Evolutionary conservation across 2,888 invertebrate genomes (phyloP), one percentile per base, ranked within the genome.

Genomic region (Ditylenchus weischeri): DNA sequence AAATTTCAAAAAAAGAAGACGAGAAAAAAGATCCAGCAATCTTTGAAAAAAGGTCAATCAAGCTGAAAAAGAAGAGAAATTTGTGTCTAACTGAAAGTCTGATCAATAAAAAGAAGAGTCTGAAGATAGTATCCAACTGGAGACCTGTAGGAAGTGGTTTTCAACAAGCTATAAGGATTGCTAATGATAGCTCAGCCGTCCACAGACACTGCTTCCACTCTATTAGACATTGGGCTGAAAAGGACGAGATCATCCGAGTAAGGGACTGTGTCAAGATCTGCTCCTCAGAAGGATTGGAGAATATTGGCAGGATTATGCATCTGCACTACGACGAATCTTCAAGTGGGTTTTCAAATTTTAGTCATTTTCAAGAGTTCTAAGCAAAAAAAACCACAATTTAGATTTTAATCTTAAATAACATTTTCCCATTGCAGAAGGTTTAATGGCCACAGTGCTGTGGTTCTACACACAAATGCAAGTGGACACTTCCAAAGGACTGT

Each of bases 251-350:
- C 18, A 69, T 69, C 21, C 48, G 71, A 18, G 57, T 49, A 10
- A 43, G 62, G 19, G 69, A 69, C 66, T 69, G 69, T 49, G 69
- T 69, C n/a, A 36, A 54, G 4, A 66, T 69, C 18, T 47, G 69
- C 48, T 69, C 69, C 3, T 48, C 70, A 1, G 69, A 69, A 72
- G 69, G 69, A 23, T 54, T 71, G 21, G 69, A 69, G 47, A 69
- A 69, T 48, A 43, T 69, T 47, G 69, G 69, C 8, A 69, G 70
- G 49, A 64, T 69, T 38, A 35, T 69, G 50, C 18, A 49, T 15
- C 13, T 69, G 0, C 70, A 50, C 57, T 54, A 57, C 8, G 69
- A 69, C 63, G 71, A 69, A 21, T 29, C 50, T 7, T 21, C 49
- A 7, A 68, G 69, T 21, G 35, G 35, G 64, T 59, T 43, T 43